phyloP scores from a whole-genome alignment of 1,140 invertebrate species.

The Chrysomallon squamiferum region DNA sequence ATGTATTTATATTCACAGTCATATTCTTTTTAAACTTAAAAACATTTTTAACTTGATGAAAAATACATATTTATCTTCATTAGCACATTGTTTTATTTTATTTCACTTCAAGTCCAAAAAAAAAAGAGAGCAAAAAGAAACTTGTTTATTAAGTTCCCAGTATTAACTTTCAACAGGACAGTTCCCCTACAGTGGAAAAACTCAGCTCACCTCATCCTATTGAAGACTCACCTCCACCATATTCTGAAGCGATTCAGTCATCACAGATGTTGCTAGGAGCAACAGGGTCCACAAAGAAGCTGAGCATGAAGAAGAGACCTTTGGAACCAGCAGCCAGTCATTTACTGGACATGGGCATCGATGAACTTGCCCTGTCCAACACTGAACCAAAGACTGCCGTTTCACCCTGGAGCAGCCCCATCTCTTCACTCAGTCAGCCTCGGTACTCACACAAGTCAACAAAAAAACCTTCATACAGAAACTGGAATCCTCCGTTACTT shows the following conservation, averaged over 20 bases:
- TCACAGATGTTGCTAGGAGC: conserved; percentile 14
- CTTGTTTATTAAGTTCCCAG: no score
- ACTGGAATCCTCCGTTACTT: conserved; percentile 83
- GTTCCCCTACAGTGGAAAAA: no score
- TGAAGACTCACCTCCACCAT: conserved; percentile 53
- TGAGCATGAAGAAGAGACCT: conserved; percentile 22
- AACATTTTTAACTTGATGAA: no score
- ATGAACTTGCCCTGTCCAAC: conserved; percentile 32
- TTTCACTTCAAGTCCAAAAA: no score
- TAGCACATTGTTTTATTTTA: no score
- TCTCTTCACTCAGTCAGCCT: neutral
- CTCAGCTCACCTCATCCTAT: neutral
- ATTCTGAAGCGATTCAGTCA: conserved; percentile 52
- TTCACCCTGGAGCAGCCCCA: conserved; percentile 8
- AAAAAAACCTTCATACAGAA: conserved; percentile 35
- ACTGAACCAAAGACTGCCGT: conserved; percentile 35
- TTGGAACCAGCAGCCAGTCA: conserved; percentile 8
- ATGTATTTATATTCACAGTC: no score
- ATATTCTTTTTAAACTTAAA: no score
- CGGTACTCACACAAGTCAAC: neutral
- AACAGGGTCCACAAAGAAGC: conserved; percentile 10
- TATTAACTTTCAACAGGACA: no score
- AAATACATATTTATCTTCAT: no score
- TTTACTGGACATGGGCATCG: conserved; percentile 22
- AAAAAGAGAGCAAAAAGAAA: no score